These are phyloP conservation scores for Notechis scutatus DNA, from an alignment of 2,113 vertebrate species.

Conservation along the genomic window DNA sequence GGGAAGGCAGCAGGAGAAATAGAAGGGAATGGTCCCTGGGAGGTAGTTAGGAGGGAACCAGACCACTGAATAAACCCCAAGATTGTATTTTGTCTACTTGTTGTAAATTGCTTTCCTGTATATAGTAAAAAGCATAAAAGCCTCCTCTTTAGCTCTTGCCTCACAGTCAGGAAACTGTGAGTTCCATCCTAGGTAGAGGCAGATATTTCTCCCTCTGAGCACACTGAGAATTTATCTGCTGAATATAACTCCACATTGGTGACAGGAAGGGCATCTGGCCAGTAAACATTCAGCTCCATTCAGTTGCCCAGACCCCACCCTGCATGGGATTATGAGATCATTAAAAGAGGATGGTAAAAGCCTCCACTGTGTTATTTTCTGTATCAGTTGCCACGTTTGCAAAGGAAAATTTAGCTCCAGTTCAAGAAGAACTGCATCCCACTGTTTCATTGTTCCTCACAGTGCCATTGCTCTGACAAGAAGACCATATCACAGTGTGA, in stretches of 20 bases:
- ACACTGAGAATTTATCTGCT: too few relatives aligned
- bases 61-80: not conserved
- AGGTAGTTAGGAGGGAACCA: too few relatives aligned
- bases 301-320: too few relatives aligned
- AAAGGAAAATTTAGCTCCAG: not conserved
- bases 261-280: too few relatives aligned
- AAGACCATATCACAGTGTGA: not conserved
- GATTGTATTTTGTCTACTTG: not conserved
- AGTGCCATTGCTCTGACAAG: not conserved
- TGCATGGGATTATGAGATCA: too few relatives aligned
- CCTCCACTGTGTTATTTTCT: not conserved
- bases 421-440: not conserved
- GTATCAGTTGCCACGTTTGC: not conserved
- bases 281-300: too few relatives aligned
- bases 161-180: too few relatives aligned
- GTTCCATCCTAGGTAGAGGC: too few relatives aligned
- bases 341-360: not conserved
- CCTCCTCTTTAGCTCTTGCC: not conserved
- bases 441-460: not conserved
- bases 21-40: too few relatives aligned
- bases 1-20: too few relatives aligned
- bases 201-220: too few relatives aligned
- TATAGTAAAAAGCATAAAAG: not conserved
- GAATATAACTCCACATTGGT: too few relatives aligned
- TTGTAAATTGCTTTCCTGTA: not conserved